phyloP scores from a whole-genome alignment of 1,140 invertebrate species.

The Dinoponera quadriceps region DNA sequence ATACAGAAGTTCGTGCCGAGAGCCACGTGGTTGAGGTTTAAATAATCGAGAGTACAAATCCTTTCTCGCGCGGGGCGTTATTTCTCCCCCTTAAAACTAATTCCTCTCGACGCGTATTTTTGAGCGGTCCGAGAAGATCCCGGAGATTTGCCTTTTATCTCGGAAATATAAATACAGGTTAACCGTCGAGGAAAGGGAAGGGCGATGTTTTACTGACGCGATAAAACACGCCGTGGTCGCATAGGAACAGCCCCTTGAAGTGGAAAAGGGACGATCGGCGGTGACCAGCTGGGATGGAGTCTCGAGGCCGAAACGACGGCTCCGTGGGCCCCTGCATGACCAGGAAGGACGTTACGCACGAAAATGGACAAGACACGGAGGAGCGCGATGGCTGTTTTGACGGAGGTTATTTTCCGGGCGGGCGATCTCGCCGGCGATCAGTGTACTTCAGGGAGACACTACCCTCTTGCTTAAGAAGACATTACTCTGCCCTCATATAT shows the following conservation, averaged over 20 bases:
- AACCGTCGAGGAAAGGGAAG: constrained; percentile 35
- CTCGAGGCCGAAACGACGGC: constrained; percentile 26
- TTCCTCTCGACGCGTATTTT: too few species aligned
- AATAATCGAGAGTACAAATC: too few species aligned
- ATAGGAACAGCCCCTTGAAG: constrained; percentile 19
- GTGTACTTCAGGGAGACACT: constrained; percentile 70
- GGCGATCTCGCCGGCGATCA: constrained; percentile 74
- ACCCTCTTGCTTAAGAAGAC: constrained; percentile 60
- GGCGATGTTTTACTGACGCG: constrained; percentile 40
- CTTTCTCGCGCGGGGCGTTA: too few species aligned
- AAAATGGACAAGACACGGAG: constrained; percentile 68
- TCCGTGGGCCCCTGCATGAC: constrained; percentile 24
- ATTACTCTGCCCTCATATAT: constrained; percentile 5
- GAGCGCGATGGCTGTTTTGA: constrained; percentile 76
- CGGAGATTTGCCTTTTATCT: background rate
- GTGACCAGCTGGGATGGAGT: constrained; percentile 53
- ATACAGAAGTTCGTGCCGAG: too few species aligned
- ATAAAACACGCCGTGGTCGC: constrained; percentile 50
- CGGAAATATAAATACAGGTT: constrained; percentile 19
- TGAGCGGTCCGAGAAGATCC: too few species aligned
- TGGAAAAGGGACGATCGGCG: constrained; percentile 54
- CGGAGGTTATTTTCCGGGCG: constrained; percentile 83
- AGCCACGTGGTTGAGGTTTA: too few species aligned
- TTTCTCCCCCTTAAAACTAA: too few species aligned
- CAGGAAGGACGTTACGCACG: constrained; percentile 56